phyloP scores from a whole-genome alignment of 2,888 invertebrate genomes.

The Serrognathus titanus region DNA sequence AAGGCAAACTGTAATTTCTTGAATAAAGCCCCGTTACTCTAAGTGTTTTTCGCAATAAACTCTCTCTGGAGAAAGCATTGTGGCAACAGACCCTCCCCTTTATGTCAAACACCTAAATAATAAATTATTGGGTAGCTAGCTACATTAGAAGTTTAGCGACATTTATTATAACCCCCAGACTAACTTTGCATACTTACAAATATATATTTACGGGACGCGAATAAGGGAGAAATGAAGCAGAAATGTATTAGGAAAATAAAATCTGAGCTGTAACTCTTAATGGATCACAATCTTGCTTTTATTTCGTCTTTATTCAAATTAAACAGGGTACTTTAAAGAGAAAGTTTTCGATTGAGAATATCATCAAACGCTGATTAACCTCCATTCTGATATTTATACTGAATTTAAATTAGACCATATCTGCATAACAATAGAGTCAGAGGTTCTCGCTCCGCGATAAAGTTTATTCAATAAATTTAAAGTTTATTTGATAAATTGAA shows the following conservation, averaged over 20 bases:
- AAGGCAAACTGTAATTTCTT: constrained; percentile 40
- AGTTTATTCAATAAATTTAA: too few species aligned
- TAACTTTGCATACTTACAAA: too few species aligned
- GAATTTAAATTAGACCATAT: constrained; percentile 33
- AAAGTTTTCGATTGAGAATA: constrained; percentile 27
- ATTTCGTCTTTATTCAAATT: constrained; percentile 11
- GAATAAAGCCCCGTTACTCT: constrained; percentile 39
- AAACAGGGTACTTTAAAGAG: constrained; percentile 15
- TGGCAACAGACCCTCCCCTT: constrained; percentile 14
- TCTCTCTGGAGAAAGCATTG: constrained; percentile 30
- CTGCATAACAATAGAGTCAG: constrained; percentile 28
- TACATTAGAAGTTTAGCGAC: constrained; percentile 4
- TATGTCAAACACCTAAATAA: constrained; percentile 14
- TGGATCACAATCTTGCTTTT: too few species aligned
- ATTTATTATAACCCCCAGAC: not conserved
- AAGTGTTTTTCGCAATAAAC: constrained; percentile 45
- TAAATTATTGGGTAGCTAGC: constrained; percentile 11
- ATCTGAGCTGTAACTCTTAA: too few species aligned
- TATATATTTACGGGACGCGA: too few species aligned
- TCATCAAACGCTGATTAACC: constrained; percentile 30
- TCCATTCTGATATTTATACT: constrained; percentile 33
- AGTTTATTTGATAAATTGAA: too few species aligned
- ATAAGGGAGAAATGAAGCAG: too few species aligned
- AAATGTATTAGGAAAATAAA: too few species aligned
- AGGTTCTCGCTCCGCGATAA: too few species aligned